Conservation (phyloP, 2,888 invertebrate species). For the Pantelozetes paolii region DNA sequence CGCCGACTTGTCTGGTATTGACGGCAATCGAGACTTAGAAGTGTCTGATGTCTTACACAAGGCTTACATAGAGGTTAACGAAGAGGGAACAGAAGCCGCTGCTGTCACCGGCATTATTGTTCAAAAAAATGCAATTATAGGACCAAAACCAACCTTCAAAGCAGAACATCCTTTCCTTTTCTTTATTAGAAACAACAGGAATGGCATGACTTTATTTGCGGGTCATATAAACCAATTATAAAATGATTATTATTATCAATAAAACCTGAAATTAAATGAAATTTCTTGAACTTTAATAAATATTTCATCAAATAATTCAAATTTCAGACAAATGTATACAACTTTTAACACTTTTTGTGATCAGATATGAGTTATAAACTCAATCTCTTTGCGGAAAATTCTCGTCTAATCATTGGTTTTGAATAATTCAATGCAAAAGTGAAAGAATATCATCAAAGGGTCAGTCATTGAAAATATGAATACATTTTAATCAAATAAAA, state of each 20-base stretch:
- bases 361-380: too few species aligned
- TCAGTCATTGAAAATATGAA: too few species aligned
- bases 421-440: too few species aligned
- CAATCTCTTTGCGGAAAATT: too few species aligned
- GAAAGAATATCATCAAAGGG: too few species aligned
- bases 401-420: too few species aligned
- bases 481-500: too few species aligned
- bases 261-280: background rate
- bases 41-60: conserved; percentile 31
- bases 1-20: conserved; percentile 32
- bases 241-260: background rate
- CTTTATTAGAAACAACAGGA: conserved; percentile 48
- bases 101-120: conserved; percentile 42
- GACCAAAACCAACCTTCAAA: conserved; percentile 35
- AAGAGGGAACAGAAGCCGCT: conserved; percentile 42
- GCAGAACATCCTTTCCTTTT: conserved; percentile 52
- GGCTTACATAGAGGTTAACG: conserved; percentile 40
- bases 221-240: conserved; percentile 46
- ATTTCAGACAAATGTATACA: too few species aligned
- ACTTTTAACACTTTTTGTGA: too few species aligned
- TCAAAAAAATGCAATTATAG: background rate
- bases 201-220: conserved; percentile 31
- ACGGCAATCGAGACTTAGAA: background rate
- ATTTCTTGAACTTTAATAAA: background rate
- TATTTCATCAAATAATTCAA: background rate